A percentile compares a stretch with the other conserved stretches of the same genome.
phyloP scores from a whole-genome alignment of 2,888 invertebrate species.

The Nephrotoma appendiculata region DNA sequence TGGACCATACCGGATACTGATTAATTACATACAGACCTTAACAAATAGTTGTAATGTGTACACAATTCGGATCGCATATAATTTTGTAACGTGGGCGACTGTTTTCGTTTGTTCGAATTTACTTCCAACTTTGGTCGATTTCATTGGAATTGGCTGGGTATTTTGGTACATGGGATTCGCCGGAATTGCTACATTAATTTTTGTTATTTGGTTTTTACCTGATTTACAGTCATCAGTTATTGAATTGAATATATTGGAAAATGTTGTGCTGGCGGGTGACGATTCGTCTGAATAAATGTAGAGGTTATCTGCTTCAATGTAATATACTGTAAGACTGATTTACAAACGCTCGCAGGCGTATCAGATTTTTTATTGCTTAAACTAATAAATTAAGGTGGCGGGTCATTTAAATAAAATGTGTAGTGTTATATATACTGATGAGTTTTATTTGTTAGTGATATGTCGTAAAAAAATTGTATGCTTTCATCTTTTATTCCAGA shows the following conservation, averaged over 20 bases:
- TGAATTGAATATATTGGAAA: neutral
- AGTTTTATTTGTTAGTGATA: too few species aligned
- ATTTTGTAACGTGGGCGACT: slow-evolving; percentile 45
- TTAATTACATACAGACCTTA: slow-evolving; percentile 9
- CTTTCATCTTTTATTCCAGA: too few species aligned
- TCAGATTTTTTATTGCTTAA: neutral
- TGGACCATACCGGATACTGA: slow-evolving; percentile 11
- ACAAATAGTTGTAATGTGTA: slow-evolving; percentile 8
- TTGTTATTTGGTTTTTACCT: slow-evolving; percentile 30
- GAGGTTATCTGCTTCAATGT: neutral
- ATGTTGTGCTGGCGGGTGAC: neutral
- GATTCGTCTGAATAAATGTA: neutral
- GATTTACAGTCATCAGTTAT: slow-evolving; percentile 3
- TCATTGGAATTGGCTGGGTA: slow-evolving; percentile 43
- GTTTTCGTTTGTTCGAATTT: slow-evolving; percentile 47
- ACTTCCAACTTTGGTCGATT: slow-evolving; percentile 42
- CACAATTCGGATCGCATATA: slow-evolving; percentile 8
- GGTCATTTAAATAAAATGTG: neutral
- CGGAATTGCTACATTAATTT: slow-evolving; percentile 42
- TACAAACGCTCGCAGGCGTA: neutral
- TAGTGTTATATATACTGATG: too few species aligned
- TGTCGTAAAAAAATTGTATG: too few species aligned
- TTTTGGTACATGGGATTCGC: slow-evolving; percentile 50
- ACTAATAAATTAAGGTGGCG: neutral
- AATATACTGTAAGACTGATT: neutral